Base-by-base conservation (phyloP, 2,113 vertebrate genomes). In the Otis tarda region DNA sequence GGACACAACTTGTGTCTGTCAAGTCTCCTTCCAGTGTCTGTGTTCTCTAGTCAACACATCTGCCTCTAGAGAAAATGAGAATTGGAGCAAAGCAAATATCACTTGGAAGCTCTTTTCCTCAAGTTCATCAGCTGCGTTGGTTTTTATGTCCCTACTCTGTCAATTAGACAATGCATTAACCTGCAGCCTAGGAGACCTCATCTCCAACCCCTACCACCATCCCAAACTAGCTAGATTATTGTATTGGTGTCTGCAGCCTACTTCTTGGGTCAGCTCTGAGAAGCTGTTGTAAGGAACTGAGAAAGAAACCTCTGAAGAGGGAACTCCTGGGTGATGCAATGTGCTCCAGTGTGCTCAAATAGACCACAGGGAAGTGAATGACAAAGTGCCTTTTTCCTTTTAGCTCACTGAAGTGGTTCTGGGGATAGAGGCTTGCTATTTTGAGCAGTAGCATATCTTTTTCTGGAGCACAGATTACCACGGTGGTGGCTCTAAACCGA, bases 1-100 rank as follows among this genome's bases (percentile, higher is more conserved):
- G 74, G 89, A 22, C 47, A 27, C 67, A 92, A 69, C 37, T 75
- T 85, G 37, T 88, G 86, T 80, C 78, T 96, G 92, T 89, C 86
- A 60, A 89, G 67, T 80, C 61, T 61, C 65, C 76, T 61, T 45
- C 89, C 6, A 39, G 39, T 75, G 88, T 83, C 82, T 75, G 22
- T 41, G n/a, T 69, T 90, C 69, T 33, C 17, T 25, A 92, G 47
- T 79, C 55, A 87, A 56, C 43, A 70, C 88, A 89, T 67, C 47
- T 84, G 77, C 74, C 37, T 79, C 49, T 47, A 68, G 37, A 49
- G 56, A 50, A 94, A 81, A 80, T 20, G 61, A n/a, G 60, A 93
- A 37, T 1, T 81, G 52, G 43, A 60, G 33, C 53, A 71, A 91
- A 87, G 21, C 16, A 57, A 59, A 71, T 16, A 9, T 92, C 77